These are phyloP conservation scores for Antheraea mylitta DNA, from an alignment of 1,140 invertebrate genomes.

Conservation along the genomic window DNA sequence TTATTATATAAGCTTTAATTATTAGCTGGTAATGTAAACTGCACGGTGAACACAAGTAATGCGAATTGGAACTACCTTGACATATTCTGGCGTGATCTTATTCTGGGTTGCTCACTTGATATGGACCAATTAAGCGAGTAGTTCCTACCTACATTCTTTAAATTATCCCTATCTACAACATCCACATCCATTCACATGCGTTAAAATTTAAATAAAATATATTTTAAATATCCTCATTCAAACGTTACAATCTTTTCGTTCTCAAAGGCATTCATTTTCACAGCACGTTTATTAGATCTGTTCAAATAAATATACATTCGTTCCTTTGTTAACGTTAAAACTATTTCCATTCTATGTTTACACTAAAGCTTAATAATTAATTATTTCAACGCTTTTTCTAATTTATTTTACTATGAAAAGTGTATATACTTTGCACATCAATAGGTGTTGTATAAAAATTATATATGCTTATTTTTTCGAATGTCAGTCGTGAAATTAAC, in stretches of 20 bases:
- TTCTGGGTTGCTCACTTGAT: no score
- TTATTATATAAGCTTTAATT: no score
- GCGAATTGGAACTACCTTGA: no score
- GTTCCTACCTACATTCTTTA: no score
- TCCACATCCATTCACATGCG: no score
- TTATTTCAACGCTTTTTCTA: background rate
- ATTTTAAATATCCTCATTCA: no score
- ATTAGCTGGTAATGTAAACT: no score
- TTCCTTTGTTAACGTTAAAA: slow-evolving; percentile 2
- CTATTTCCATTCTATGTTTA: slow-evolving; percentile 9
- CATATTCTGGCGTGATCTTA: no score
- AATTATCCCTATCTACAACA: no score
- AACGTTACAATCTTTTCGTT: background rate
- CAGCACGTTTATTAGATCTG: slow-evolving; percentile 4
- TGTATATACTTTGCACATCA: background rate
- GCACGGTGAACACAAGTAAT: no score
- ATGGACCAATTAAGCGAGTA: no score
- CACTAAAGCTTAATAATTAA: background rate
- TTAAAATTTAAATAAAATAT: no score
- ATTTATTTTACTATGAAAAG: background rate
- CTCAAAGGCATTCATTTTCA: slow-evolving; percentile 12
- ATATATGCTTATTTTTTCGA: background rate
- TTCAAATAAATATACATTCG: slow-evolving; percentile 3
- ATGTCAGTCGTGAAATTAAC: slow-evolving; percentile 16
- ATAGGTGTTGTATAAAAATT: background rate